phyloP scores from a whole-genome alignment of 2,888 invertebrate species.

The Crematogaster levior region DNA sequence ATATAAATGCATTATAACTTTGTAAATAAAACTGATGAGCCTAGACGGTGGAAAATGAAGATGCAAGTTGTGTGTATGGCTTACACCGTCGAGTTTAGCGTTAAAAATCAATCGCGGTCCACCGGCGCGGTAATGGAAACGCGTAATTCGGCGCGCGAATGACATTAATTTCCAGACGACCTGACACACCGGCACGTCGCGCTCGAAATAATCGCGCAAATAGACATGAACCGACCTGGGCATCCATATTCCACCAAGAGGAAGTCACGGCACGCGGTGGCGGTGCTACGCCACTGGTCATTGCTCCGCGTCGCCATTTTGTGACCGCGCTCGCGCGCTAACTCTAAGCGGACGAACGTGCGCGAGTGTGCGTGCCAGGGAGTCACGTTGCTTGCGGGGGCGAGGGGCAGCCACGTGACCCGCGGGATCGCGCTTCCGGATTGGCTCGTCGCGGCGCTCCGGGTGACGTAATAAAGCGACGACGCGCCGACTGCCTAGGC shows the following conservation, averaged over 20 bases:
- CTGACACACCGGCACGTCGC: conserved; percentile 33
- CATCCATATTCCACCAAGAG: conserved; percentile 27
- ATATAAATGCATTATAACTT: neutral
- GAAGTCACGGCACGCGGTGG: conserved; percentile 20
- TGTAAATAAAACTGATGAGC: neutral
- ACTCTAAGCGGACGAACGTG: conserved; percentile 22
- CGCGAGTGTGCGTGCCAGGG: conserved; percentile 30
- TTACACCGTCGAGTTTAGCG: conserved; percentile 12
- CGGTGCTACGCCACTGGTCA: conserved; percentile 57
- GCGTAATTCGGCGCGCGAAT: conserved; percentile 50
- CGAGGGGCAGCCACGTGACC: conserved; percentile 62
- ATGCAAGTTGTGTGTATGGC: conserved; percentile 17
- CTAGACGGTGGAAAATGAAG: conserved; percentile 45
- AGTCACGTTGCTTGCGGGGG: conserved; percentile 23
- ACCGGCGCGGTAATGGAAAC: conserved; percentile 41
- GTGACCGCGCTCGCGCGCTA: conserved; percentile 23
- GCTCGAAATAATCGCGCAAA: conserved; percentile 46
- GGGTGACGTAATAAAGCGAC: conserved; percentile 65
- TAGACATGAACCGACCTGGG: conserved; percentile 25
- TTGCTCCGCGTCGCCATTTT: conserved; percentile 60
- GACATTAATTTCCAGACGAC: conserved; percentile 51
- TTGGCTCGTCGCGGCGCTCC: conserved; percentile 58
- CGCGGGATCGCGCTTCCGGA: conserved; percentile 49
- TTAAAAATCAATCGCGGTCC: conserved; percentile 48
- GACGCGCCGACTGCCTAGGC: conserved; percentile 58